Evolutionary conservation across 2,113 vertebrate genomes (phyloP).

Genomic region (Gallinago undulata): DNA sequence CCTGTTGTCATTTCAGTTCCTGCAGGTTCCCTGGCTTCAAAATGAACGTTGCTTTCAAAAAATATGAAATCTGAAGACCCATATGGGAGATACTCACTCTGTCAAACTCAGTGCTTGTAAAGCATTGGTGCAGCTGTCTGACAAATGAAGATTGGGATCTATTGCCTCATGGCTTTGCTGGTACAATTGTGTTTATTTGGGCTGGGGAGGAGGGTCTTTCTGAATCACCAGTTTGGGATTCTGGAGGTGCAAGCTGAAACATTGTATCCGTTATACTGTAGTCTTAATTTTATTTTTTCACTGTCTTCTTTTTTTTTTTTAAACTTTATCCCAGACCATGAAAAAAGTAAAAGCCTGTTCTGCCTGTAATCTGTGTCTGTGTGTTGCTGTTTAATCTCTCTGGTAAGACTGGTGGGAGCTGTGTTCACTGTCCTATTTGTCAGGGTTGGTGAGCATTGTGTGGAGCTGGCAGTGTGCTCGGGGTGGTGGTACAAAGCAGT

Average conservation of each 20-base stretch:
- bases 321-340: neutral
- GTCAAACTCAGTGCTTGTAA: neutral
- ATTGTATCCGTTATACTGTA: neutral
- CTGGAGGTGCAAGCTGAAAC: neutral
- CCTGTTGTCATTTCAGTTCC: fast-evolving
- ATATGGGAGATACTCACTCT: neutral
- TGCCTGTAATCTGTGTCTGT: neutral
- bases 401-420: neutral
- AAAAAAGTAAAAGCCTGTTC: neutral
- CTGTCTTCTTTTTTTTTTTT: neutral
- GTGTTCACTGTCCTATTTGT: neutral
- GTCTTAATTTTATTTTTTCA: neutral
- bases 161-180: neutral
- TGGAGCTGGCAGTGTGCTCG: too few relatives aligned
- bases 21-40: neutral
- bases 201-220: neutral
- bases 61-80: neutral
- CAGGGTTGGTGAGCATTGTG: neutral
- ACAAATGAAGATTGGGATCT: neutral
- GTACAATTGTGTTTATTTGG: neutral
- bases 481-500: too few relatives aligned
- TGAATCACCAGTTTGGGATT: neutral
- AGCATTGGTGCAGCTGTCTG: neutral
- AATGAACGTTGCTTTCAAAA: neutral
- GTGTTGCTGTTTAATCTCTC: neutral